phyloP scores from a whole-genome alignment of 2,797 vertebrate genomes.

The Siniperca obscura region DNA sequence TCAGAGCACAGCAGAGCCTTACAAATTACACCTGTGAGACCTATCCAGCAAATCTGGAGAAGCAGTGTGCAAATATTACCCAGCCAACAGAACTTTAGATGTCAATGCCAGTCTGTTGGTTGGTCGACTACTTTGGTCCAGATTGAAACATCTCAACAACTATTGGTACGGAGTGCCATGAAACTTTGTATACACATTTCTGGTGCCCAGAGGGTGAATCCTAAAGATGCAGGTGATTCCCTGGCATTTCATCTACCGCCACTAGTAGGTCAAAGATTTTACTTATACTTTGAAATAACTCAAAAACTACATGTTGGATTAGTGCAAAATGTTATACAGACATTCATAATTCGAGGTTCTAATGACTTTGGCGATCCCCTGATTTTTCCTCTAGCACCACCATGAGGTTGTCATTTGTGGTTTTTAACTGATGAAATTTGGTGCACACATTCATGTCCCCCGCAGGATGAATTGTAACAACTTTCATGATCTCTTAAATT shows the following conservation, averaged over 20 bases:
- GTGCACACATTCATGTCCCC: background rate
- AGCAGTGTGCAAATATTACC: conserved; percentile 11
- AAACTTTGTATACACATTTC: conserved; percentile 26
- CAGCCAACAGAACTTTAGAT: background rate
- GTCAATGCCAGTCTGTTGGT: conserved; percentile 5
- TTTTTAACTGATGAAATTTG: background rate
- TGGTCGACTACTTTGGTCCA: conserved; percentile 18
- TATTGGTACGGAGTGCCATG: background rate
- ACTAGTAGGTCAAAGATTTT: background rate
- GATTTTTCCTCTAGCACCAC: background rate
- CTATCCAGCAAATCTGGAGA: conserved; percentile 18
- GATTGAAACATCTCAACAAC: conserved; percentile 16
- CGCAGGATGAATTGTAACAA: background rate
- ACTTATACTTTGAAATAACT: background rate
- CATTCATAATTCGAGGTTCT: conserved; percentile 2
- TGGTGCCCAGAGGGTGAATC: background rate
- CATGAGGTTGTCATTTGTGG: background rate
- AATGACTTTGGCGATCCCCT: background rate
- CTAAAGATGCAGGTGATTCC: background rate
- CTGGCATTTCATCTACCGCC: background rate
- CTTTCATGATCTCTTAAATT: background rate
- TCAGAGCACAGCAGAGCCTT: conserved; percentile 23
- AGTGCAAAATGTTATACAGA: background rate
- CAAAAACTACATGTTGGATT: background rate
- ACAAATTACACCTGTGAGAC: conserved; percentile 21